Percentiles rank a stretch among this genome's conserved stretches.
These are phyloP conservation scores for Gnathonemus longibarbis DNA, from an alignment of 2,113 vertebrate genomes.

Conservation along the genomic window DNA sequence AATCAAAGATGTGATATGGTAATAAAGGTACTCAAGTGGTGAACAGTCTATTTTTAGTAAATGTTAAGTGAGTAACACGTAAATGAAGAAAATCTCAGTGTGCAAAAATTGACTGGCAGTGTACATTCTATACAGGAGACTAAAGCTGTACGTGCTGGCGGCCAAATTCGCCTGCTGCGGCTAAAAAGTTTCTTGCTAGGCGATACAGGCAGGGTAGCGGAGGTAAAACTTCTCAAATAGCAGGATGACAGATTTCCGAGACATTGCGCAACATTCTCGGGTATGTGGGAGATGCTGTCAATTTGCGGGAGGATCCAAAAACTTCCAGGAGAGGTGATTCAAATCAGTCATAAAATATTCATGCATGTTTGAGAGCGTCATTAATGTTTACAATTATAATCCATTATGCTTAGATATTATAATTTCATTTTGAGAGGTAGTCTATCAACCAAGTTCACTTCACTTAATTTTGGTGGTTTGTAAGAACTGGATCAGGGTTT, in stretches of 20 bases:
- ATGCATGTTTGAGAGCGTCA: background rate
- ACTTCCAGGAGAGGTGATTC: background rate
- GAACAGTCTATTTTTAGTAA: no score
- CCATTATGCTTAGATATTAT: background rate
- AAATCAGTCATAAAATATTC: background rate
- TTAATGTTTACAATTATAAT: background rate
- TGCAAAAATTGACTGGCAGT: no score
- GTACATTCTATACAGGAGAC: background rate
- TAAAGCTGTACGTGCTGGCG: background rate
- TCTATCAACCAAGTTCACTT: background rate
- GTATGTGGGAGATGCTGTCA: background rate
- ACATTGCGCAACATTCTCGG: background rate
- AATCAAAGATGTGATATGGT: no score
- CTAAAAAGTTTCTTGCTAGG: no score
- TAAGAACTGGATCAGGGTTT: background rate
- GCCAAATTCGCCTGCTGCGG: background rate
- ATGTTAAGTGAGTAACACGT: no score
- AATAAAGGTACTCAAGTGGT: no score
- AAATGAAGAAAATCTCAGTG: no score
- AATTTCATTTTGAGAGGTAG: no score
- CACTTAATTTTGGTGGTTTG: background rate
- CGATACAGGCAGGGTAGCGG: no score
- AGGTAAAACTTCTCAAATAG: background rate
- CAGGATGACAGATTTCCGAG: background rate
- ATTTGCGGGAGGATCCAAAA: no score